phyloP scores from a whole-genome alignment of 2,888 invertebrate species.

The Drosophila robusta region DNA sequence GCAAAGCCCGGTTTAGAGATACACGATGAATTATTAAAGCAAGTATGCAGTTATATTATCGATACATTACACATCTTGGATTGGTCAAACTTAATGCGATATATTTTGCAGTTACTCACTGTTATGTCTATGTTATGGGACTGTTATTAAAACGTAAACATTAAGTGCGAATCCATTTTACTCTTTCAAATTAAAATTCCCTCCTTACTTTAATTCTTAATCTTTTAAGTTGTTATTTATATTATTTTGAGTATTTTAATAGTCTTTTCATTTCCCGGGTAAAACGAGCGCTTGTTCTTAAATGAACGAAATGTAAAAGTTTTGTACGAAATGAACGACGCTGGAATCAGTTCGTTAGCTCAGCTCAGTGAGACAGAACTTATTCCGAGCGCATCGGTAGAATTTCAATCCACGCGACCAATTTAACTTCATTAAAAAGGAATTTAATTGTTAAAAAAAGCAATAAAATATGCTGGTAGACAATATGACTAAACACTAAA shows the following conservation, averaged over 20 bases:
- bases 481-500: constrained; percentile 28
- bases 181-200: no score
- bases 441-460: constrained; percentile 6
- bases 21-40: neutral
- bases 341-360: constrained; percentile 8
- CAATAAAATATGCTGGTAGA: constrained; percentile 5
- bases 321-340: constrained; percentile 4
- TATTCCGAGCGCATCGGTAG: constrained; percentile 9
- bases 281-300: neutral
- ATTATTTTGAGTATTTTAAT: neutral
- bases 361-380: constrained; percentile 12
- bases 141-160: constrained; percentile 12
- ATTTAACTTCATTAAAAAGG: constrained; percentile 5
- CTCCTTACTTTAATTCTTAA: no score
- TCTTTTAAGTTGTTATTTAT: no score
- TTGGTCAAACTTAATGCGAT: neutral
- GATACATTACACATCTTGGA: constrained; percentile 1
- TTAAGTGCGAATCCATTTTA: no score
- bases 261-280: neutral
- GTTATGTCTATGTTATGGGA: constrained; percentile 12
- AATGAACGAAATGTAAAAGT: neutral
- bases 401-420: constrained; percentile 36
- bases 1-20: constrained; percentile 37
- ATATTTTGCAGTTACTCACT: neutral
- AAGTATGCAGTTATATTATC: neutral